Evolutionary conservation across 1,140 invertebrate species (phyloP).

Genomic region (Drosophila cardini): DNA sequence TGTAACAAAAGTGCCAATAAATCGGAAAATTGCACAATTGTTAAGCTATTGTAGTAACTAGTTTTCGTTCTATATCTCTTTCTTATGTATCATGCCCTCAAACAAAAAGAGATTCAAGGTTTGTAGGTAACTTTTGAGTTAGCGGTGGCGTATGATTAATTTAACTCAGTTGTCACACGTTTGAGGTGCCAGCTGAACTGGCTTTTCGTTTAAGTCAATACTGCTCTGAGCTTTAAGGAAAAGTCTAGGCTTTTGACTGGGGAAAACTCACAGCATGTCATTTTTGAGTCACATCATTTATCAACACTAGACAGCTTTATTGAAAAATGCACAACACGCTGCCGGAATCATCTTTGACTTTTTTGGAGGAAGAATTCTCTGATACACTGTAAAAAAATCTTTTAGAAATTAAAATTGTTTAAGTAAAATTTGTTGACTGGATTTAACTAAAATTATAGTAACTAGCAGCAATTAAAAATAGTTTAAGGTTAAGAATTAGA

Average conservation of each 20-base stretch:
- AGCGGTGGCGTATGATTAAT: conserved; percentile 73
- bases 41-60: conserved; percentile 2
- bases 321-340: conserved; percentile 52
- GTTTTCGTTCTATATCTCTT: not conserved
- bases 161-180: conserved; percentile 20
- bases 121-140: conserved; percentile 22
- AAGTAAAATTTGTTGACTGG: too few species aligned
- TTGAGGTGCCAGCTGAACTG: conserved; percentile 17
- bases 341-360: conserved; percentile 28
- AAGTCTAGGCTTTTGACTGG: not conserved
- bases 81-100: not conserved
- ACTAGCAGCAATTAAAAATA: too few species aligned
- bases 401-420: too few species aligned
- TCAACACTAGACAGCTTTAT: conserved; percentile 73
- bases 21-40: conserved; percentile 15
- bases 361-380: not conserved
- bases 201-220: conserved; percentile 32
- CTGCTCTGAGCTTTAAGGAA: conserved; percentile 1
- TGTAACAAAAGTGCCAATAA: conserved; percentile 9
- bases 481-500: too few species aligned
- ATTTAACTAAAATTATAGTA: too few species aligned
- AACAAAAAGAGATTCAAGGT: not conserved
- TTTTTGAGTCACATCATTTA: conserved; percentile 59
- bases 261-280: not conserved
- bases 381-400: too few species aligned